Evolutionary conservation across 1,140 invertebrate species (phyloP).

Genomic region (Liolophura sinensis): DNA sequence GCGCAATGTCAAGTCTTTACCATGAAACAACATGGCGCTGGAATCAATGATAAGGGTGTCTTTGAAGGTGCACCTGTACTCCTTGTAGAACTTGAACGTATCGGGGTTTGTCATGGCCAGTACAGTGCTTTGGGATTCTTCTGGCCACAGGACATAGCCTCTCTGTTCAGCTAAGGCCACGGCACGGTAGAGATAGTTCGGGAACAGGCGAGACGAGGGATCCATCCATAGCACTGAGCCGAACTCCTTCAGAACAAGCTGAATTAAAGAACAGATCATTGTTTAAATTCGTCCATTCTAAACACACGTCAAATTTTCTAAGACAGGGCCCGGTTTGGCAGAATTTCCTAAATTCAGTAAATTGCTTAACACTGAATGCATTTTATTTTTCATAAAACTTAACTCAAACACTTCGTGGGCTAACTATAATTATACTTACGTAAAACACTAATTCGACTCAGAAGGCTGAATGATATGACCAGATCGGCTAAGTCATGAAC

Average conservation of each 20-base stretch:
- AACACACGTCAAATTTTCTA: too few species aligned
- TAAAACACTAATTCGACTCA: too few species aligned
- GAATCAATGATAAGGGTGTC: slow-evolving; percentile 35
- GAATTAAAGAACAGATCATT: too few species aligned
- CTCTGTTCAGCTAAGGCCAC: slow-evolving; percentile 28
- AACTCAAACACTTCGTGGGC: too few species aligned
- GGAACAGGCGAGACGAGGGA: slow-evolving; percentile 32
- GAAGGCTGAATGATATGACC: too few species aligned
- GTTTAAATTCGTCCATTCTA: too few species aligned
- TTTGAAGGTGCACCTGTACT: slow-evolving; percentile 34
- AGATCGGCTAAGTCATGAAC: too few species aligned
- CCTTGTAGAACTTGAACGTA: slow-evolving; percentile 39
- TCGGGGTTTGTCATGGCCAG: slow-evolving; percentile 36
- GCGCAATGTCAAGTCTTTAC: slow-evolving; percentile 36
- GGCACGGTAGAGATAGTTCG: slow-evolving; percentile 26
- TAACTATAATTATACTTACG: too few species aligned
- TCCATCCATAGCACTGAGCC: slow-evolving; percentile 42
- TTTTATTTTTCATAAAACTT: too few species aligned
- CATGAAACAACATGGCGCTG: slow-evolving; percentile 38
- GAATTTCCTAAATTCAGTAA: too few species aligned
- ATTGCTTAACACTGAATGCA: too few species aligned
- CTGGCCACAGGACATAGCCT: slow-evolving; percentile 42
- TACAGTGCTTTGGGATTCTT: slow-evolving; percentile 19
- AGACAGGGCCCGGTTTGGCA: too few species aligned
- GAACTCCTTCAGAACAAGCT: slow-evolving; percentile 38